These are phyloP conservation scores for Luperina testacea DNA, from an alignment of 2,888 invertebrate species.

Conservation along the genomic window DNA sequence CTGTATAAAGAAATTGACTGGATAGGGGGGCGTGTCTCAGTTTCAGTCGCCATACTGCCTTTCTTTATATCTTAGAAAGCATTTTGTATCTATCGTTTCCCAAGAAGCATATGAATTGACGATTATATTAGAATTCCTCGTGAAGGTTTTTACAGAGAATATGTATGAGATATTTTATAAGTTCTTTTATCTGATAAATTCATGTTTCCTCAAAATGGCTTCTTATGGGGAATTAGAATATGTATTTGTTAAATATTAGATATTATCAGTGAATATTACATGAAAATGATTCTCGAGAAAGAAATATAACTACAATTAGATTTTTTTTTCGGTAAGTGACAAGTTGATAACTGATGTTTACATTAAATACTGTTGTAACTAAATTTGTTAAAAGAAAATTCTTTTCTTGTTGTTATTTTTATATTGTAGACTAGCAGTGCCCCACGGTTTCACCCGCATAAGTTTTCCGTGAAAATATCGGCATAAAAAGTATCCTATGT, in stretches of 20 bases:
- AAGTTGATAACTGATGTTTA: slow-evolving; percentile 18
- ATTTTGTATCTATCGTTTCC: not conserved
- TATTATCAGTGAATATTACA: slow-evolving; percentile 16
- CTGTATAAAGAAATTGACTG: no score
- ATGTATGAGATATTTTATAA: slow-evolving; percentile 27
- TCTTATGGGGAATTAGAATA: slow-evolving; percentile 20
- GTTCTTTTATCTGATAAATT: slow-evolving; percentile 35
- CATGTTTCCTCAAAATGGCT: slow-evolving; percentile 26
- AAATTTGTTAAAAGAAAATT: not conserved
- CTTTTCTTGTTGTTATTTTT: not conserved
- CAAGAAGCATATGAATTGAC: slow-evolving; percentile 17
- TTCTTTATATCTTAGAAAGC: no score
- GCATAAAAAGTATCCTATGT: no score
- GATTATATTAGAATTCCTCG: slow-evolving; percentile 20
- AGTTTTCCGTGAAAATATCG: no score
- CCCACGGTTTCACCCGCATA: no score
- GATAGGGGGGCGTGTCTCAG: no score
- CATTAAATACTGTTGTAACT: not conserved
- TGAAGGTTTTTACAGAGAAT: slow-evolving; percentile 6
- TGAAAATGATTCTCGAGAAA: slow-evolving; percentile 15
- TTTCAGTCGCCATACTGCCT: no score
- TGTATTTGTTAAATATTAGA: slow-evolving; percentile 10
- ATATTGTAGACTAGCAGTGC: no score
- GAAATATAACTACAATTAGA: not conserved
- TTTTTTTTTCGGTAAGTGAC: slow-evolving; percentile 2